These are phyloP conservation scores for Notocelia uddmanniana DNA, from an alignment of 2,888 invertebrate genomes.

Conservation along the genomic window DNA sequence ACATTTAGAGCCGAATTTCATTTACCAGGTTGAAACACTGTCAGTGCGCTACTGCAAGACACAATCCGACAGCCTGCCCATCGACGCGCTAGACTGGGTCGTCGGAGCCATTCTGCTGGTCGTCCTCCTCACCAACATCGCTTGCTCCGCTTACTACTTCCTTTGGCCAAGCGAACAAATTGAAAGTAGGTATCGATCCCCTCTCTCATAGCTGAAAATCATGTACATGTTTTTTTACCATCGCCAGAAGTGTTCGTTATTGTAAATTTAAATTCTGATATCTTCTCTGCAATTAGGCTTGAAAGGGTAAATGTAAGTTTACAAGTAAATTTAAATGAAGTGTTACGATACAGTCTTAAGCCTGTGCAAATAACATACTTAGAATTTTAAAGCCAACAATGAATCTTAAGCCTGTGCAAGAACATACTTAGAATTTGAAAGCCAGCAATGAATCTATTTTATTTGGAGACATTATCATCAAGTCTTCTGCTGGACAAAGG, in stretches of 20 bases:
- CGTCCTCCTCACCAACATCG: constrained; percentile 68
- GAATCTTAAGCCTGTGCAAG: neutral
- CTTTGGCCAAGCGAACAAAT: constrained; percentile 67
- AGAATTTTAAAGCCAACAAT: neutral
- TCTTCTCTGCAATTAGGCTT: no score
- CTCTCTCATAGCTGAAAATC: neutral
- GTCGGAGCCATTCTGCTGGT: constrained; percentile 67
- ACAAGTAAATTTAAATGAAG: no score
- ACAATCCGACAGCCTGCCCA: constrained; percentile 65
- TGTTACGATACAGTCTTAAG: no score
- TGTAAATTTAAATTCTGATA: no score
- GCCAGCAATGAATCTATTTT: neutral
- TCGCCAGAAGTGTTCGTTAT: neutral
- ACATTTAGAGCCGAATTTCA: no score
- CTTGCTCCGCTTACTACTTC: constrained; percentile 75
- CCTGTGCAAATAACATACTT: neutral
- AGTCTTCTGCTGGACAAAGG: no score
- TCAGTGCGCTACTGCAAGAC: constrained; percentile 80
- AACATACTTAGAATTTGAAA: neutral
- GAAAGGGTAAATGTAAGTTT: no score
- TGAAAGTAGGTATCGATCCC: constrained; percentile 28
- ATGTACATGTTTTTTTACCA: neutral
- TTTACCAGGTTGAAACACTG: constrained; percentile 66
- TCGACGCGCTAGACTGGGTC: constrained; percentile 69
- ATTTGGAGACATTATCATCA: no score